Evolutionary conservation across 2,888 invertebrate species (phyloP).

Genomic region (Sepiola atlantica): DNA sequence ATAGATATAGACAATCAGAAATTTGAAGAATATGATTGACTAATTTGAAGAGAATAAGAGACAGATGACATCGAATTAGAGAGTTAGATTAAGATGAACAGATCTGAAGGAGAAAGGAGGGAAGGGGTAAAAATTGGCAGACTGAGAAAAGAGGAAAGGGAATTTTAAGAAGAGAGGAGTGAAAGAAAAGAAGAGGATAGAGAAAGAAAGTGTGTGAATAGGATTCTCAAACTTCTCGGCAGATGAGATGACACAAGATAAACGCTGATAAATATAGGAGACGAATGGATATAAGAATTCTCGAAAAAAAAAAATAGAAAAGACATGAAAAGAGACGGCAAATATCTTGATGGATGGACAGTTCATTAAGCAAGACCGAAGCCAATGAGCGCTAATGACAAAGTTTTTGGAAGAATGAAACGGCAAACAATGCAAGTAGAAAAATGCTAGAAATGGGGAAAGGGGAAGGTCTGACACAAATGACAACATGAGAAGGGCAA

Average conservation of each 20-base stretch:
- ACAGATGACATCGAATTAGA: neutral
- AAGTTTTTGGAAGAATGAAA: neutral
- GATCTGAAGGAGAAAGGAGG: too few species aligned
- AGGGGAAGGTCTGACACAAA: neutral
- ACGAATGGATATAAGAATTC: neutral
- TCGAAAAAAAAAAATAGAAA: neutral
- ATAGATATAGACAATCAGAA: too few species aligned
- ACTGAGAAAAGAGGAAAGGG: too few species aligned
- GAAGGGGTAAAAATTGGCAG: neutral
- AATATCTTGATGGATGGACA: neutral
- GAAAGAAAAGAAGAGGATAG: neutral
- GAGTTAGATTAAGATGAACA: neutral
- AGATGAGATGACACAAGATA: neutral
- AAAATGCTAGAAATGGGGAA: too few species aligned
- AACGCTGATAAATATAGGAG: neutral
- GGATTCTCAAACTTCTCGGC: too few species aligned
- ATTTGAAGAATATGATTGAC: too few species aligned
- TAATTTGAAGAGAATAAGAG: too few species aligned
- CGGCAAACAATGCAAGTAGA: neutral
- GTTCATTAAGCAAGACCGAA: neutral
- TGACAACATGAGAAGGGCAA: neutral
- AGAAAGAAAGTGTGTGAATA: too few species aligned
- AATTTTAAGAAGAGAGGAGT: neutral
- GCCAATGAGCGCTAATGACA: neutral
- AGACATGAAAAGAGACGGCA: neutral